Base-by-base conservation (phyloP, 2,888 invertebrate species). In the Drosophila barbarae region DNA sequence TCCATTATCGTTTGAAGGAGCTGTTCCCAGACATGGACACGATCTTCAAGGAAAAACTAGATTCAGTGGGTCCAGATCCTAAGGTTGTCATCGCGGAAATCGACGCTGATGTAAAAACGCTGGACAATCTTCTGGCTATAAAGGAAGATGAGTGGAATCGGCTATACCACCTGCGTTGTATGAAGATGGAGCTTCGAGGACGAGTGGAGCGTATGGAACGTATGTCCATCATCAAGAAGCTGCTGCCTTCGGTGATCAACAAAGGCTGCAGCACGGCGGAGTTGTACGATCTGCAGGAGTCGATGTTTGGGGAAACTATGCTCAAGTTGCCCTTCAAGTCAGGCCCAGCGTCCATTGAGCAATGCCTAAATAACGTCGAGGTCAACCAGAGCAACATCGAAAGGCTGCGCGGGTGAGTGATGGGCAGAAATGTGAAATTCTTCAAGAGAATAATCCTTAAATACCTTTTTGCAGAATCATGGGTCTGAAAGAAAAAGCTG, bases 121-220 rank as follows among this genome's bases (percentile, higher is more conserved):
- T 96, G 65, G 91, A 94, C 71, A 94, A 94, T 77, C 90, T 95
- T 52, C 93, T 95, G 0, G 92, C 93, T 78, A 93, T 94, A 83
- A 96, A 96, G 87, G 96, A 96, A 90, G 92, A 93, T 77, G 96
- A 96, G 88, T 95, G 95, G 94, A 95, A 96, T 87, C 94, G 94
- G 65, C 93, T 96, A 55, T 88, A 96, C 13, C 94, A 95, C 82
- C 90, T 95, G 73, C 95, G 95, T 86, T 95, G 95, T 87, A 91
- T 96, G 5, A 96, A 96, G 90, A 95, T 96, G 85, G 96, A 96
- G 85, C 92, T 95, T 23, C 90, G 94, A 51, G 90, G 94, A 8
- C 90, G 96, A 72, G 89, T 96, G 35, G 91, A 94, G 61, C 91
- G 95, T 65, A 92, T 93, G 76, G 92, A 93, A 78, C 93, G 94